A percentile compares a stretch with the other conserved stretches of the same genome.
phyloP scores from a whole-genome alignment of 2,113 vertebrate species.

The Forbesichthys papilliferus region DNA sequence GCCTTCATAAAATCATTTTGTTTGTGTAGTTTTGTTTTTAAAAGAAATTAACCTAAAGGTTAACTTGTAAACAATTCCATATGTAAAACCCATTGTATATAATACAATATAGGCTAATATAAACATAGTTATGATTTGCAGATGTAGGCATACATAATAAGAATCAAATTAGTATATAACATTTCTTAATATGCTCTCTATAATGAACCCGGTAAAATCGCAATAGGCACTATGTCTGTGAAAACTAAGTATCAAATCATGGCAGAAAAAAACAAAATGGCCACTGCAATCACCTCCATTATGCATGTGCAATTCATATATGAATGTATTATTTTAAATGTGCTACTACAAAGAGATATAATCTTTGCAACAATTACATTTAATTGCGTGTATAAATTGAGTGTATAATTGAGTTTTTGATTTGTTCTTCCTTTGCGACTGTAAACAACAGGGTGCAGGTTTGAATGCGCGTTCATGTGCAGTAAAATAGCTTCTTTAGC shows the following conservation, averaged over 20 bases:
- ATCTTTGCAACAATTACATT: too few relatives aligned
- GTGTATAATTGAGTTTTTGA: background rate
- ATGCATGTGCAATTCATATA: background rate
- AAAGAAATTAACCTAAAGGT: background rate
- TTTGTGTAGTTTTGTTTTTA: background rate
- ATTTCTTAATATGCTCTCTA: background rate
- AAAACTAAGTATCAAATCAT: background rate
- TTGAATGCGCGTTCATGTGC: constrained; percentile 73
- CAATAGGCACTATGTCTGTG: background rate
- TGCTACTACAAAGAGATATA: too few relatives aligned
- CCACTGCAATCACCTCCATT: constrained; percentile 37
- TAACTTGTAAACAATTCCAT: background rate
- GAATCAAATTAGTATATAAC: background rate
- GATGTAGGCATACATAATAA: too few relatives aligned
- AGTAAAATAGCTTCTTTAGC: constrained; percentile 30
- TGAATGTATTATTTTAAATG: background rate
- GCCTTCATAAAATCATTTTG: constrained; percentile 16
- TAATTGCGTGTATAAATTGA: too few relatives aligned
- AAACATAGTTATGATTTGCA: too few relatives aligned
- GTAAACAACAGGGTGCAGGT: constrained; percentile 33
- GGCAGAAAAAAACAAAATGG: constrained; percentile 73
- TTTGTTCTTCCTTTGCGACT: background rate
- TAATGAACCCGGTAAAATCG: background rate
- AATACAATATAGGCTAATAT: too few relatives aligned
- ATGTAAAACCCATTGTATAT: too few relatives aligned